Percentiles rank a stretch among this genome's conserved stretches.
phyloP scores from a whole-genome alignment of 2,113 vertebrate species.

The Paralichthys olivaceus region DNA sequence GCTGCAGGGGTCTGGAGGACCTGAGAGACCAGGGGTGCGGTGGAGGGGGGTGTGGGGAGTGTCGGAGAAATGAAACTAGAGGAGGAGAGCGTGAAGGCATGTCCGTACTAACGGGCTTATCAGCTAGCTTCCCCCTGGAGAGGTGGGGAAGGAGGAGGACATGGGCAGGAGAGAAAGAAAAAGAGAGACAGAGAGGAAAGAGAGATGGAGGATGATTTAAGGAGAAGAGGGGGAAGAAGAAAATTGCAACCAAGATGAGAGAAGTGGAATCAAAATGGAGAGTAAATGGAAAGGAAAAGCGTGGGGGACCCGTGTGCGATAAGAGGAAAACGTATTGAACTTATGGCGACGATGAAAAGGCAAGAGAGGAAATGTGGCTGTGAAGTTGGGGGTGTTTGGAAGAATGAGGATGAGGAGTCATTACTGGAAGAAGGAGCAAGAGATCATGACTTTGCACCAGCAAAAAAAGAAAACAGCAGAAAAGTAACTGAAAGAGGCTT shows the following conservation, averaged over 20 bases:
- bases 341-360: background rate
- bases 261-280: background rate
- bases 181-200: conserved; percentile 15
- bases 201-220: conserved; percentile 22
- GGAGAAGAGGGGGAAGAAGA: conserved; percentile 16
- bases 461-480: background rate
- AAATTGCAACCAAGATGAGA: conserved; percentile 15
- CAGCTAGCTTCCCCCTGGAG: conserved; percentile 36
- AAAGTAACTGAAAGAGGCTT: conserved; percentile 33
- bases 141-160: conserved; percentile 19
- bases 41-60: no score
- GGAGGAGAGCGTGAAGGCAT: conserved; percentile 46
- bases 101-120: conserved; percentile 48
- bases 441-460: background rate
- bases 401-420: conserved; percentile 8
- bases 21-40: conserved; percentile 15
- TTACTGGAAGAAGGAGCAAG: conserved; percentile 5
- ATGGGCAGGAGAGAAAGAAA: conserved; percentile 17
- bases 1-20: conserved; percentile 31
- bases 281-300: conserved; percentile 23
- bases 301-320: background rate
- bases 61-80: conserved; percentile 44
- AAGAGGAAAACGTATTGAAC: background rate
- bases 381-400: conserved; percentile 3
- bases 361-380: background rate